These are phyloP conservation scores for Agelaius phoeniceus DNA, from an alignment of 2,113 vertebrate species.

Conservation along the genomic window DNA sequence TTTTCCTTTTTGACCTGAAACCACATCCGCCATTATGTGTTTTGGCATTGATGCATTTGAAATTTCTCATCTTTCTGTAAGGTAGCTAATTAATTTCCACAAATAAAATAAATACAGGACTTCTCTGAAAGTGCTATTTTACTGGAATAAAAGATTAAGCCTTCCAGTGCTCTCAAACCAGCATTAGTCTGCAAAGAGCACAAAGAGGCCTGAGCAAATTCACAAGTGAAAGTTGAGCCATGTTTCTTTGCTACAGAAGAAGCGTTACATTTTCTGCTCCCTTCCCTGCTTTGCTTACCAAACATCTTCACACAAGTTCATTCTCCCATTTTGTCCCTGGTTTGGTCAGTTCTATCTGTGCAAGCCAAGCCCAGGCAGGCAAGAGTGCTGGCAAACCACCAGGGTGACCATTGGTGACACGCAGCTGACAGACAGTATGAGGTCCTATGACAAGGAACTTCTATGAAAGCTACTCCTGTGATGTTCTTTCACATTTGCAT, in stretches of 20 bases:
- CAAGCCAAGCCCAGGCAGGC: not conserved
- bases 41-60: not conserved
- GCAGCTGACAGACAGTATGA: not conserved
- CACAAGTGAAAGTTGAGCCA: not conserved
- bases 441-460: fast-evolving
- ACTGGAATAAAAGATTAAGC: not conserved
- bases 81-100: not conserved
- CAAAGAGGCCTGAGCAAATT: not conserved
- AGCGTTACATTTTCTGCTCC: not conserved
- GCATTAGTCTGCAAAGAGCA: not conserved
- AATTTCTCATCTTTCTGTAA: not conserved
- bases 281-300: not conserved
- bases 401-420: fast-evolving
- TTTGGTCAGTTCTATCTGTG: not conserved
- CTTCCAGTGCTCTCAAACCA: not conserved
- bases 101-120: not conserved
- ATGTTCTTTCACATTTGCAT: not conserved
- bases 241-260: not conserved
- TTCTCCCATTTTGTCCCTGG: not conserved
- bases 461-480: fast-evolving
- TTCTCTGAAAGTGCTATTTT: not conserved
- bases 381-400: not conserved
- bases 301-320: not conserved
- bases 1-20: not conserved
- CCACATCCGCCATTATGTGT: not conserved